A percentile compares a stretch with the other conserved stretches of the same genome.
Conservation (phyloP, 2,888 invertebrate species). For the Altica lythri region DNA sequence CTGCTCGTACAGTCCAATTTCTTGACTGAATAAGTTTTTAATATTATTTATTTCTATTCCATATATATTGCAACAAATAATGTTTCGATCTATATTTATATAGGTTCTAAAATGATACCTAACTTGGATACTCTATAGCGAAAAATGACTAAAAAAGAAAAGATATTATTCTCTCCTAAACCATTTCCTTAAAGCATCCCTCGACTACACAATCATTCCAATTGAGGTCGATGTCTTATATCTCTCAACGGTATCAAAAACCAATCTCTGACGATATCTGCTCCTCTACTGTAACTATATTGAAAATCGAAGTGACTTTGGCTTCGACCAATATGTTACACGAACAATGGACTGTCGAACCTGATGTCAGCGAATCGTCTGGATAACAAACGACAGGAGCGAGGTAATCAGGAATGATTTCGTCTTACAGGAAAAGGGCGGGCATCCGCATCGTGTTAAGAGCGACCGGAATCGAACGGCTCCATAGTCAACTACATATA, state of each 20-base stretch:
- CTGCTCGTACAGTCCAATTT: no score
- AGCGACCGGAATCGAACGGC: constrained; percentile 43
- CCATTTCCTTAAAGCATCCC: no score
- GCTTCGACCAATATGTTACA: constrained; percentile 54
- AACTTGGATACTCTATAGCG: no score
- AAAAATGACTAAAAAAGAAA: no score
- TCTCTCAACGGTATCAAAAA: constrained; percentile 24
- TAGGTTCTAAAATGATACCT: no score
- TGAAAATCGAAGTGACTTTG: constrained; percentile 17
- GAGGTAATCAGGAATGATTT: constrained; percentile 57
- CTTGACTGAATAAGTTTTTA: no score
- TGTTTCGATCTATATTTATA: no score
- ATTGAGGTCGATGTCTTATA: constrained; percentile 26
- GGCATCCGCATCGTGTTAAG: constrained; percentile 52
- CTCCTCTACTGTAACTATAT: constrained; percentile 6
- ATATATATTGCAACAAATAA: no score
- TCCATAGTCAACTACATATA: constrained; percentile 37
- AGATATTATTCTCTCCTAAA: no score
- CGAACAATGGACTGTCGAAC: constrained; percentile 58
- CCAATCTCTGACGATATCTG: constrained; percentile 15
- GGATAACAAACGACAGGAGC: constrained; percentile 55
- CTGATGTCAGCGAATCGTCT: constrained; percentile 57
- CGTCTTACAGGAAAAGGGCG: constrained; percentile 59
- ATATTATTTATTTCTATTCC: no score
- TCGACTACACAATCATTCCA: constrained; percentile 20